These are phyloP conservation scores for Carassius gibelio DNA, from an alignment of 2,113 vertebrate genomes.

Conservation along the genomic window DNA sequence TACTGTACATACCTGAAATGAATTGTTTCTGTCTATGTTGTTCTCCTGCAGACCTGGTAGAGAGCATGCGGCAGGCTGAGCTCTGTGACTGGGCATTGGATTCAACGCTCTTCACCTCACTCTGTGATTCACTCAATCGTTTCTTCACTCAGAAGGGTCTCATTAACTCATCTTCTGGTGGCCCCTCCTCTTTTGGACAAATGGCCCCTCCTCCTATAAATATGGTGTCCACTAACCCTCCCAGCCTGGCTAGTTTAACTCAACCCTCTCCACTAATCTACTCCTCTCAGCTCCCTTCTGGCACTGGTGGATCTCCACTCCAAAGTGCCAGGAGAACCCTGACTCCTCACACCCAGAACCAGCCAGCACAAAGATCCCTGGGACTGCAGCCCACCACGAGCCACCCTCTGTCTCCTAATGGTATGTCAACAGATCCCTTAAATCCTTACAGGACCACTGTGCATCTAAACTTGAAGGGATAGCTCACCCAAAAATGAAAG, in stretches of 20 bases:
- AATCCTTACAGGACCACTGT: not conserved
- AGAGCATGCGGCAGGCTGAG: conserved; percentile 80
- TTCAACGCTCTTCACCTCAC: conserved; percentile 74
- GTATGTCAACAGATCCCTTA: conserved; percentile 57
- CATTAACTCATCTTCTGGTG: conserved; percentile 66
- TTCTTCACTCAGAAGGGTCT: conserved; percentile 80
- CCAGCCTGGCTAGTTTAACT: conserved; percentile 69
- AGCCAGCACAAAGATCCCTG: conserved; percentile 61
- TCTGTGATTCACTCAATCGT: conserved; percentile 81
- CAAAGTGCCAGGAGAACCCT: conserved; percentile 63
- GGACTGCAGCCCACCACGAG: conserved; percentile 58
- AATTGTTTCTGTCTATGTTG: not conserved
- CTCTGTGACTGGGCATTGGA: conserved; percentile 79
- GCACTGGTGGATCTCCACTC: conserved; percentile 49
- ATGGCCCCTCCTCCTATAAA: conserved; percentile 56
- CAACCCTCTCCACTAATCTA: conserved; percentile 74
- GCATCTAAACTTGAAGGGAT: not conserved
- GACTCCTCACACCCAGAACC: conserved; percentile 61
- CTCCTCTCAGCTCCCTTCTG: conserved; percentile 49
- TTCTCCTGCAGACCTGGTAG: conserved; percentile 71
- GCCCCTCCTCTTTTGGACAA: conserved; percentile 58
- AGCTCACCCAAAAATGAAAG: not conserved
- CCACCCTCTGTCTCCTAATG: conserved; percentile 55
- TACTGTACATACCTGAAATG: not conserved
- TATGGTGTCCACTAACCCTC: conserved; percentile 48